A percentile compares a stretch with the other conserved stretches of the same genome.
phyloP scores from a whole-genome alignment of 2,888 invertebrate species.

The Salticus scenicus region DNA sequence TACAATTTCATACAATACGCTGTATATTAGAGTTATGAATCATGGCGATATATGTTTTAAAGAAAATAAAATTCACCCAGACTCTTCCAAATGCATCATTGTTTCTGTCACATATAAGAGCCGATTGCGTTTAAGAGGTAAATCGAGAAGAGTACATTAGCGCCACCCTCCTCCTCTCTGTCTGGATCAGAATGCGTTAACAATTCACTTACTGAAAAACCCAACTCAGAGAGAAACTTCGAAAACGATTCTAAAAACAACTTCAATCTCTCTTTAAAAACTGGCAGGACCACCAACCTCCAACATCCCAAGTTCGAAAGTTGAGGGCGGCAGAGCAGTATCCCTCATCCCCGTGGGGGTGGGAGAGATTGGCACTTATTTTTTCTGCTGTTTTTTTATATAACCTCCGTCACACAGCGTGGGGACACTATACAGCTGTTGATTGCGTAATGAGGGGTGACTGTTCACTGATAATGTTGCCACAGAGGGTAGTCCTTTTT shows the following conservation, averaged over 20 bases:
- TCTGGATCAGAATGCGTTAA: slow-evolving; percentile 37
- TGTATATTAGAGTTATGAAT: no score
- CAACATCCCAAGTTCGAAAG: background rate
- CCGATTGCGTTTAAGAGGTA: no score
- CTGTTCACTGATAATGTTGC: slow-evolving; percentile 26
- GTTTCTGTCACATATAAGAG: no score
- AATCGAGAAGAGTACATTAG: no score
- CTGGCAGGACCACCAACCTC: background rate
- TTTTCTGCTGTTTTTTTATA: slow-evolving; percentile 12
- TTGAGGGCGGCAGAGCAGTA: slow-evolving; percentile 5
- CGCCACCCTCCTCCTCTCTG: background rate
- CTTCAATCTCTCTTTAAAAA: slow-evolving; percentile 45
- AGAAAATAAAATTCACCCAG: no score
- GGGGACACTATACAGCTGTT: slow-evolving; percentile 56
- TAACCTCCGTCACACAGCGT: background rate
- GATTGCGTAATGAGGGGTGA: slow-evolving; percentile 55
- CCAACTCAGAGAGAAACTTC: background rate
- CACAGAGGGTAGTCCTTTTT: slow-evolving; percentile 15
- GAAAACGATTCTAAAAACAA: slow-evolving; percentile 41
- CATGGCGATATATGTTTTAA: no score
- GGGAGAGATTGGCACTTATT: slow-evolving; percentile 30
- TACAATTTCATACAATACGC: no score
- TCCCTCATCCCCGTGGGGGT: slow-evolving; percentile 47
- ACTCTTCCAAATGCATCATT: no score
- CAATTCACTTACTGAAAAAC: slow-evolving; percentile 51